phyloP scores from a whole-genome alignment of 2,888 invertebrate species.

The Anoncus sp. region DNA sequence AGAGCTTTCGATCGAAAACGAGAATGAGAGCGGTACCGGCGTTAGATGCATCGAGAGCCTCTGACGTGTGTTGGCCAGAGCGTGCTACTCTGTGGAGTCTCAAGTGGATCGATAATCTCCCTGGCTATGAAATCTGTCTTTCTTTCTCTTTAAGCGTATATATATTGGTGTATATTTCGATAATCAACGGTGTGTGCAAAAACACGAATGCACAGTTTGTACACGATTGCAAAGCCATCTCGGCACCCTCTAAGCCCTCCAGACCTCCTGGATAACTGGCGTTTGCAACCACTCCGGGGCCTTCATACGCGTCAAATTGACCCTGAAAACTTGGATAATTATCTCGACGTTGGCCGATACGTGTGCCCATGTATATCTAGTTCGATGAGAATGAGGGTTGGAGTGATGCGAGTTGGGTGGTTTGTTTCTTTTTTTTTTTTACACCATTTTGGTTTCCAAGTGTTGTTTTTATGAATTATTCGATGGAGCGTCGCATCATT shows the following conservation, averaged over 20 bases:
- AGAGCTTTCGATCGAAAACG: slow-evolving; percentile 30
- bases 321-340: slow-evolving; percentile 25
- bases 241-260: no score
- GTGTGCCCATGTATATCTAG: background rate
- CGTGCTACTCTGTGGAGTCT: slow-evolving; percentile 54
- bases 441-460: no score
- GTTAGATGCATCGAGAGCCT: slow-evolving; percentile 70
- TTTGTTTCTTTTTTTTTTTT: no score
- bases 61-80: slow-evolving; percentile 37
- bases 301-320: slow-evolving; percentile 16
- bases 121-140: background rate
- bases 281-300: slow-evolving; percentile 7
- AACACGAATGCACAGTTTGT: slow-evolving; percentile 32
- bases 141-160: background rate
- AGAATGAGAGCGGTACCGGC: slow-evolving; percentile 69
- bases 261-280: background rate
- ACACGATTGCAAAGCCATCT: no score
- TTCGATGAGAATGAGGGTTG: background rate
- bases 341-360: background rate
- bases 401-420: no score
- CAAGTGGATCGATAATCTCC: slow-evolving; percentile 63
- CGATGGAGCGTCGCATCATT: no score
- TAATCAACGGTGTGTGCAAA: slow-evolving; percentile 30
- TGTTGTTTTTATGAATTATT: no score
- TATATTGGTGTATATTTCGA: slow-evolving; percentile 1